Conservation (phyloP, 2,113 vertebrate genomes). For the Pollimyrus isidori region DNA sequence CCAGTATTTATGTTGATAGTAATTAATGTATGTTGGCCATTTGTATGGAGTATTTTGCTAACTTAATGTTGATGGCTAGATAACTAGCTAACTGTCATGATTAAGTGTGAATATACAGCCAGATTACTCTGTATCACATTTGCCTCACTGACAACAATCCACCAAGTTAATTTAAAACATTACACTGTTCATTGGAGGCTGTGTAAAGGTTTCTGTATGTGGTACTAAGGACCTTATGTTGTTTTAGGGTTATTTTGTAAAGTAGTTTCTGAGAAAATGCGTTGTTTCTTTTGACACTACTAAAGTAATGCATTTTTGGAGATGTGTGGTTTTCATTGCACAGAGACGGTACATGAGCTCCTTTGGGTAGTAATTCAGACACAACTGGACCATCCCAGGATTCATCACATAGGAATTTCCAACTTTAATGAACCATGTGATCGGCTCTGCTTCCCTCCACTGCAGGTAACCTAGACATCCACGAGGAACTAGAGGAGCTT, state of each 20-base stretch:
- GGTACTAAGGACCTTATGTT: background rate
- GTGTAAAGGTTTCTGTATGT: background rate
- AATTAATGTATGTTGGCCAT: background rate
- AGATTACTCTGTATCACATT: background rate
- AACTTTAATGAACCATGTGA: background rate
- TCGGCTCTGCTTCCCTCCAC: background rate
- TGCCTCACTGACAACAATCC: background rate
- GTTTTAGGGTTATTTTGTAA: background rate
- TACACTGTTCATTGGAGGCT: background rate
- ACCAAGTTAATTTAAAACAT: background rate
- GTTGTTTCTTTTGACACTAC: background rate
- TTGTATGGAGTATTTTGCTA: background rate
- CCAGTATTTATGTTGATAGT: background rate
- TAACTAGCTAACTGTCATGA: background rate
- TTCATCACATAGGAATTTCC: background rate
- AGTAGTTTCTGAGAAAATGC: background rate
- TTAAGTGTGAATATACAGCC: background rate
- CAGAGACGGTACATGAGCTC: background rate
- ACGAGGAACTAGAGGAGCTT: slow-evolving; percentile 75
- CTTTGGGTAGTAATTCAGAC: background rate
- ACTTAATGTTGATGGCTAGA: background rate
- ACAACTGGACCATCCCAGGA: background rate
- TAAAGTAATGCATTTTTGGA: background rate
- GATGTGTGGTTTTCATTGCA: background rate
- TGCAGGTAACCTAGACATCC: slow-evolving; percentile 76